Percentiles rank a stretch among this genome's conserved stretches.
Evolutionary conservation across 2,113 vertebrate genomes (phyloP).

Genomic region (Rutilus rutilus): DNA sequence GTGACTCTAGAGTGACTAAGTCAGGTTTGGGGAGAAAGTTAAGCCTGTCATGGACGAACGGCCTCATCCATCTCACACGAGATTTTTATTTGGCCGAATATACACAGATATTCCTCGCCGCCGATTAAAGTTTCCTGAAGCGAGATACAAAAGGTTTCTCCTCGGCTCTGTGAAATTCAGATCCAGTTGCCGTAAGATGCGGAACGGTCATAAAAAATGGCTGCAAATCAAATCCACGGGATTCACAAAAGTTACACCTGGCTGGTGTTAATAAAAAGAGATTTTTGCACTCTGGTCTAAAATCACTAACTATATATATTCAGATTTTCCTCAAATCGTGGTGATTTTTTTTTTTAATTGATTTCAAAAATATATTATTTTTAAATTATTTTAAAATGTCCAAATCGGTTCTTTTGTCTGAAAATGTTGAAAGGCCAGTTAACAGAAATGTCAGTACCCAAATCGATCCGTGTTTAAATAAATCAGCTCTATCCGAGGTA

Average conservation of each 20-base stretch:
- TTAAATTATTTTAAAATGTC: neutral
- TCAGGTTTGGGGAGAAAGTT: slow-evolving; percentile 54
- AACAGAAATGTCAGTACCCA: neutral
- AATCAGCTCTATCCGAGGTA: neutral
- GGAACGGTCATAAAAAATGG: slow-evolving; percentile 1
- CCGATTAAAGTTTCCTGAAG: slow-evolving; percentile 13
- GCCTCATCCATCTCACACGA: slow-evolving; percentile 50
- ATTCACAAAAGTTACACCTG: neutral
- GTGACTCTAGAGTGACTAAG: slow-evolving; percentile 41
- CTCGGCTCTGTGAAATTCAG: neutral
- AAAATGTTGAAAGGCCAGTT: neutral
- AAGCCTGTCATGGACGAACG: slow-evolving; percentile 40
- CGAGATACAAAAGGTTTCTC: neutral
- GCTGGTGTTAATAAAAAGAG: neutral
- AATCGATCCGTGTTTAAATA: neutral
- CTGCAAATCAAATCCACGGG: neutral
- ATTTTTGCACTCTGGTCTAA: neutral
- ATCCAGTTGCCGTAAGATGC: neutral
- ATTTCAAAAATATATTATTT: neutral
- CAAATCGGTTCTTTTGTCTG: neutral
- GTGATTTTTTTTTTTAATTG: neutral
- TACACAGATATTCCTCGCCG: slow-evolving; percentile 28
- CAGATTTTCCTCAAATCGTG: neutral
- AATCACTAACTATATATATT: neutral
- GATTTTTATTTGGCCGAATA: slow-evolving; percentile 55